Percentiles rank a stretch among this genome's conserved stretches.
Conservation (phyloP, 2,797 vertebrate genomes). For the Melanotaenia nigrans region DNA sequence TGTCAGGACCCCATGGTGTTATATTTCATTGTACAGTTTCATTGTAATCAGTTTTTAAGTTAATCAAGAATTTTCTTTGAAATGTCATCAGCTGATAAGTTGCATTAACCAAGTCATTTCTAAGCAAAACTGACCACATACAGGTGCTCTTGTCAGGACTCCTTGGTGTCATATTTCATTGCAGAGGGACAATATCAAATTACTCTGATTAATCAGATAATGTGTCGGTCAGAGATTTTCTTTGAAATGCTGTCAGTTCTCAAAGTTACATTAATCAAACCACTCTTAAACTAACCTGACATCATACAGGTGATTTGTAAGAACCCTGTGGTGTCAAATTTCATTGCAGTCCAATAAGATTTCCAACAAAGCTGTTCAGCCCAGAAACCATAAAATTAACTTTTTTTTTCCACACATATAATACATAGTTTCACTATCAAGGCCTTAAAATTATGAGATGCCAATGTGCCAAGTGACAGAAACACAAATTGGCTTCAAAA, state of each 20-base stretch:
- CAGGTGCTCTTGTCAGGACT: neutral
- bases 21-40: neutral
- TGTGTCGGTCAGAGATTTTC: neutral
- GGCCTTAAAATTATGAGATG: neutral
- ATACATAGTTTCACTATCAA: neutral
- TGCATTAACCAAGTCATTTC: neutral
- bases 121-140: neutral
- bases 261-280: neutral
- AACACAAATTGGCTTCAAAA: neutral
- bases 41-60: neutral
- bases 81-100: conserved; percentile 10
- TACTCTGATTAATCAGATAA: neutral
- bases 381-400: neutral
- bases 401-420: neutral
- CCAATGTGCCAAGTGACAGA: neutral
- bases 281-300: neutral
- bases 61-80: neutral
- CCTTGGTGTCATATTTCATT: neutral
- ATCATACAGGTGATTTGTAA: neutral
- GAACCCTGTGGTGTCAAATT: neutral
- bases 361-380: neutral
- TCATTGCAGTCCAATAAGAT: neutral
- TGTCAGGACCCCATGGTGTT: neutral
- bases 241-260: conserved; percentile 1
- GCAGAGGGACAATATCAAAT: neutral